Conservation (phyloP, 2,888 invertebrate species). For the Linhomoeus sp. region DNA sequence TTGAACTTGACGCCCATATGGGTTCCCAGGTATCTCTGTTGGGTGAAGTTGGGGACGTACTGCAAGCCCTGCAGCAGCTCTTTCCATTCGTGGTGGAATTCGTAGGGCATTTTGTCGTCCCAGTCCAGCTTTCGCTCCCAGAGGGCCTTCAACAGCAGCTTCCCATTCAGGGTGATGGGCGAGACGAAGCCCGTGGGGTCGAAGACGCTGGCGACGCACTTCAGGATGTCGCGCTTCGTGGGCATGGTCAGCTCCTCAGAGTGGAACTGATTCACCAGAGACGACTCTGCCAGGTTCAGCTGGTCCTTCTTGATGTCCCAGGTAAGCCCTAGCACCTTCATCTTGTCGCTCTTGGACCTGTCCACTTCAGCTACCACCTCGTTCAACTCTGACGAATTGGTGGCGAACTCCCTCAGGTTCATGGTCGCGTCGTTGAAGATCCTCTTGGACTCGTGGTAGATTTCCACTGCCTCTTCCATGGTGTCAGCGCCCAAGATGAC, state of each 20-base stretch:
- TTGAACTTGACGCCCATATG: neutral
- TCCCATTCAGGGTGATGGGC: neutral
- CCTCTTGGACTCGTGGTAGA: neutral
- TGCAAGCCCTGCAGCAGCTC: neutral
- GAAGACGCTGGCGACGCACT: neutral
- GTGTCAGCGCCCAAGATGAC: neutral
- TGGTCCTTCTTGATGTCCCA: neutral
- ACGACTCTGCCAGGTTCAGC: neutral
- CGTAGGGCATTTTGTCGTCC: neutral
- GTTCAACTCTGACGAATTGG: neutral
- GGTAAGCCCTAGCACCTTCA: constrained; percentile 1
- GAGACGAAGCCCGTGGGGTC: neutral
- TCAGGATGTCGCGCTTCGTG: neutral
- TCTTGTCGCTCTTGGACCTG: neutral
- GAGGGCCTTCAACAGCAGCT: neutral
- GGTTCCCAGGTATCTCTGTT: neutral
- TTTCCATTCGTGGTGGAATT: neutral
- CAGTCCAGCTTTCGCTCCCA: neutral
- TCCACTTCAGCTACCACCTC: neutral
- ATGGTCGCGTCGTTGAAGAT: constrained; percentile 1
- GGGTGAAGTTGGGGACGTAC: neutral
- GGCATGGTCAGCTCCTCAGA: no score
- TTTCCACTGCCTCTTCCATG: neutral
- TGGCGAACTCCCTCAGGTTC: constrained; percentile 2
- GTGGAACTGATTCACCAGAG: neutral